These are phyloP conservation scores for Matsumurasca onukii DNA, from an alignment of 1,140 invertebrate species.

Conservation along the genomic window DNA sequence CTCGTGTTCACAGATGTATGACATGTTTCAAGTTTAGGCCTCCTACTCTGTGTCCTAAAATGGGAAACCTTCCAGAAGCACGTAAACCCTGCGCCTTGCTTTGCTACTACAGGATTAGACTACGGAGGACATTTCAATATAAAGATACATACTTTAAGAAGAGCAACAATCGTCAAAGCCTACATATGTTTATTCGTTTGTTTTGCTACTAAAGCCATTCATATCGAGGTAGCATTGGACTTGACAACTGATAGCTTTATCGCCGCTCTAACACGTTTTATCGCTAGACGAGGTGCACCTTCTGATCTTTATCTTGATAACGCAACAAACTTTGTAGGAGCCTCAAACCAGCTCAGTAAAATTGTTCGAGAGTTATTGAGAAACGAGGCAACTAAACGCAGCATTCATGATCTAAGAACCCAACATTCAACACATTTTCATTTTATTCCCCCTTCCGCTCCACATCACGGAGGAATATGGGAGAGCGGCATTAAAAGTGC, in stretches of 20 bases:
- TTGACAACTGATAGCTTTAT: no score
- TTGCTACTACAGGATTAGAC: no score
- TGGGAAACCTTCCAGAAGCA: neutral
- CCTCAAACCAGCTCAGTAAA: neutral
- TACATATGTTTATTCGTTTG: conserved; percentile 51
- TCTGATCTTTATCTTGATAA: conserved; percentile 13
- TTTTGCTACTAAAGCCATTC: conserved; percentile 46
- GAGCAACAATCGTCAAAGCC: conserved; percentile 42
- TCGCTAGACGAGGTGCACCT: conserved; percentile 42
- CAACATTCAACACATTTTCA: no score
- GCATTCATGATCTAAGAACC: conserved; percentile 36
- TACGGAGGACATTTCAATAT: neutral
- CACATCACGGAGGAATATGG: conserved; percentile 49
- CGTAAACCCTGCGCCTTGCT: neutral
- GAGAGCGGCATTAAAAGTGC: conserved; percentile 42
- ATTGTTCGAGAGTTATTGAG: neutral
- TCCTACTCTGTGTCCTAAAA: neutral
- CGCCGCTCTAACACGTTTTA: conserved; percentile 46
- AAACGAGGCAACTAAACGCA: neutral
- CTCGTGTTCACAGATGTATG: neutral
- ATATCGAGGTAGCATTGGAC: conserved; percentile 47
- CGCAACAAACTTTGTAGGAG: conserved; percentile 14
- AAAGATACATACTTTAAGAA: conserved; percentile 13
- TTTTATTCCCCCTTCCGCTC: conserved; percentile 47
- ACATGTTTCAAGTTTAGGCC: neutral